Evolutionary conservation across 2,113 vertebrate species (phyloP), one percentile per base, ranked within the genome.

Genomic region (Calypte anna): DNA sequence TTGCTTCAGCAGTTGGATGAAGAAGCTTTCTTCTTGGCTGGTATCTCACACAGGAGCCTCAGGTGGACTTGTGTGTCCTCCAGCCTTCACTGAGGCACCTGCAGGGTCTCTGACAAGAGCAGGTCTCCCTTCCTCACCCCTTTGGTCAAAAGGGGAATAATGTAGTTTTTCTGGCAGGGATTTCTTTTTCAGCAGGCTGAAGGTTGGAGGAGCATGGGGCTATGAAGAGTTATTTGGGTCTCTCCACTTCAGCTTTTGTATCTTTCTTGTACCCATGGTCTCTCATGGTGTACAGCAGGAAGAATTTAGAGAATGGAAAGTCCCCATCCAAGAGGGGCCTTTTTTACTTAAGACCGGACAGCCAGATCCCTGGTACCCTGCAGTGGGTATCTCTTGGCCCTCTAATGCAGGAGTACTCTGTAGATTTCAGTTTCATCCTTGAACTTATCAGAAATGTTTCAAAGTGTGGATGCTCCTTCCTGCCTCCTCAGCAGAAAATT

Each of bases 21-120:
- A 64, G 33, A 78, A 75, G 84, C n/a, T 93, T 86, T 87, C 82
- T 79, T 69, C 75, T 63, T 85, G 55, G 13, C 38, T 85, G 86
- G 66, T 88, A 89, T 85, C 68, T 90, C 87, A 80, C 53, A 92
- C 86, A 64, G 62, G 70, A 87, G 38, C 86, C 62, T 10, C 58
- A 82, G 50, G 31, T 63, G 55, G 19, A 76, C 57, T 69, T 70
- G 7, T 57, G 57, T 38, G 30, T 85, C 57, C 19, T 83, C n/a
- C 70, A 14, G 2, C 82, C 66, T 40, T 83, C 67, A 66, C 64
- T 4, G 2, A 94, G 55, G 43, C 66, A 92, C 69, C n/a, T 73
- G 80, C 61, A 93, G 75, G 67, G 93, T 86, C 73, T 88, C 70
- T 88, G 76, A 76, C 2, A 31, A 93, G 70, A 2, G 0, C 36